These are phyloP conservation scores for Chanos chanos DNA, from an alignment of 2,797 vertebrate genomes.

Conservation along the genomic window DNA sequence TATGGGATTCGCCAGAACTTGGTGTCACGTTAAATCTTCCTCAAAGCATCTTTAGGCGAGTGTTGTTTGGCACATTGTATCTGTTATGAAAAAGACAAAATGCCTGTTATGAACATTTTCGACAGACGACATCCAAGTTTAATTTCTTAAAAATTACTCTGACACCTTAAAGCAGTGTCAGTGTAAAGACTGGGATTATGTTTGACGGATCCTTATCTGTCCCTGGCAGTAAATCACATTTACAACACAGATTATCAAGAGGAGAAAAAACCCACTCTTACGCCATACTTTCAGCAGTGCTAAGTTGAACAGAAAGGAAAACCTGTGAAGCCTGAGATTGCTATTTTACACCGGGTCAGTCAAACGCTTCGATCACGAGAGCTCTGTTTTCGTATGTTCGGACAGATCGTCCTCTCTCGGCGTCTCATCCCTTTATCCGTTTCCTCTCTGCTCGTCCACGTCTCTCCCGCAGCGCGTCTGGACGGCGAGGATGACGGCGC, in stretches of 20 bases:
- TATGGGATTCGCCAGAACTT: slow-evolving; percentile 9
- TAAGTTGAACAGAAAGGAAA: slow-evolving; percentile 3
- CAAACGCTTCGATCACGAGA: neutral
- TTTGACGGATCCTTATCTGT: no score
- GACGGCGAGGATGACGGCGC: slow-evolving; percentile 53
- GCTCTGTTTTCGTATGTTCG: neutral
- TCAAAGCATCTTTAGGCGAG: slow-evolving; percentile 4
- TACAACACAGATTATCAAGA: no score
- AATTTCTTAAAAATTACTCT: no score
- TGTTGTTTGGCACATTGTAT: neutral
- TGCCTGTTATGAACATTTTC: no score
- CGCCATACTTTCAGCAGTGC: slow-evolving; percentile 22
- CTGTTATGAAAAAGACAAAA: neutral
- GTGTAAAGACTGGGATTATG: no score
- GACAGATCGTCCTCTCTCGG: neutral
- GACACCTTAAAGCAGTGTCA: no score
- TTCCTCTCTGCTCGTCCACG: neutral
- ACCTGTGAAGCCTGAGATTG: slow-evolving; percentile 26
- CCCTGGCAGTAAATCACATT: no score
- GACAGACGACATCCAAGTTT: no score
- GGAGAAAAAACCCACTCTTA: no score
- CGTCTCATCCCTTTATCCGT: neutral
- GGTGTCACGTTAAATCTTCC: slow-evolving; percentile 21
- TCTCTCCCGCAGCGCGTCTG: slow-evolving; percentile 41
- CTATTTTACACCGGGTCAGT: slow-evolving; percentile 5